Percentiles rank a stretch among this genome's conserved stretches.
phyloP scores from a whole-genome alignment of 2,797 vertebrate genomes.

The Urophycis tenuis region DNA sequence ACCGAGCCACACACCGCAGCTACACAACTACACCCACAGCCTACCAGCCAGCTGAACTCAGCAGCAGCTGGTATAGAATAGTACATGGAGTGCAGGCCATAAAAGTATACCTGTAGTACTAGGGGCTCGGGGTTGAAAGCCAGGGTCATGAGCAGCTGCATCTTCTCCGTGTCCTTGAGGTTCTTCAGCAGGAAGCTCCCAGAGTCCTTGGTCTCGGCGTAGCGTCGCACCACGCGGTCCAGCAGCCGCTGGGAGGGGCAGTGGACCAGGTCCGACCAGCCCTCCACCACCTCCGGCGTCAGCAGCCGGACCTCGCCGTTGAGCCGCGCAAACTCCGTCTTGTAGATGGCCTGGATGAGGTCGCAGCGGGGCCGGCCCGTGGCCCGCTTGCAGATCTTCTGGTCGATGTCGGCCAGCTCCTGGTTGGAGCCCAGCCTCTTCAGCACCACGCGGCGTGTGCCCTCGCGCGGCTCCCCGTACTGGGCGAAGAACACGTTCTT shows the following conservation, averaged over 20 bases:
- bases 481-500: constrained; percentile 98
- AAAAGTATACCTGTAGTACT: constrained; percentile 79
- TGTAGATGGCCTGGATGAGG: constrained; percentile 92
- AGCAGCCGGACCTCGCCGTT: constrained; percentile 96
- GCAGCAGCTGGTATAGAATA: neutral
- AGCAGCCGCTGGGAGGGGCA: constrained; percentile 96
- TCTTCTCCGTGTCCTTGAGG: constrained; percentile 96
- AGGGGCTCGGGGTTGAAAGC: constrained; percentile 92
- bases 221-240: constrained; percentile 92
- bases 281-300: constrained; percentile 94
- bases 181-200: constrained; percentile 97
- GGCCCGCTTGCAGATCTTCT: constrained; percentile 95
- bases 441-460: constrained; percentile 90
- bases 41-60: too few species aligned
- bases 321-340: constrained; percentile 92
- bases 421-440: constrained; percentile 93
- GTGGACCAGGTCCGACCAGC: constrained; percentile 98
- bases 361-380: constrained; percentile 92
- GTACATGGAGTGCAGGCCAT: neutral
- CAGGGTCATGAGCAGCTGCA: constrained; percentile 95
- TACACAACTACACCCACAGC: too few species aligned
- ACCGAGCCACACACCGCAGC: too few species aligned
- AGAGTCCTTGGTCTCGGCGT: constrained; percentile 97
- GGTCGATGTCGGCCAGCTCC: constrained; percentile 93
- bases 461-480: constrained; percentile 94